Base-by-base conservation (phyloP, 1,140 invertebrate species). In the Physella acuta region DNA sequence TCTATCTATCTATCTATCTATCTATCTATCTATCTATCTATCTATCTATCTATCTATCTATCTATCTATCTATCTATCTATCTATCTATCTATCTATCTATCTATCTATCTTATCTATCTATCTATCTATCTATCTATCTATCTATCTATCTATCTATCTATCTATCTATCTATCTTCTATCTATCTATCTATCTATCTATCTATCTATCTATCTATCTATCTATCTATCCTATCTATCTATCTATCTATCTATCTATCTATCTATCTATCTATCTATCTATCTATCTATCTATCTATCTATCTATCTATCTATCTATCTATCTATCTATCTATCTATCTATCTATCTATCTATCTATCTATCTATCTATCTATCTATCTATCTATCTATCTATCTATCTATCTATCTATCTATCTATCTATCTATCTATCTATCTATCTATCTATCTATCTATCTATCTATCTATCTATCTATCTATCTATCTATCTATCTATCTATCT, bases 61-160 rank as follows among this genome's bases (percentile, higher is more conserved):
- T n/a, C n/a, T n/a, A n/a, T n/a, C n/a, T n/a, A n/a, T n/a, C n/a
- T n/a, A n/a, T n/a, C n/a, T n/a, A n/a, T n/a, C n/a, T n/a, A n/a
- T n/a, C n/a, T n/a, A n/a, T n/a, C n/a, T n/a, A n/a, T n/a, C n/a
- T n/a, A n/a, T n/a, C n/a, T n/a, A n/a, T n/a, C n/a, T n/a, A n/a
- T n/a, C n/a, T n/a, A n/a, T n/a, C n/a, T n/a, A n/a, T n/a, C n/a
- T n/a, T n/a, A n/a, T n/a, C n/a, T n/a, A n/a, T n/a, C n/a, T 44
- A 44, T 44, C 39, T 44, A 44, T 44, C 39, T 44, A 44, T 44
- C 39, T 44, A 44, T 44, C 39, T 44, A 44, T 44, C 39, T 44
- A 44, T 44, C 39, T 44, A 44, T 44, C 39, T 44, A 44, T 44
- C 39, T 44, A 44, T 44, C 39, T 44, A 44, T 44, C 39, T 44